Evolutionary conservation across 2,797 vertebrate species (phyloP), one percentile per base, ranked within the genome.

Genomic region (Microhierax caerulescens): DNA sequence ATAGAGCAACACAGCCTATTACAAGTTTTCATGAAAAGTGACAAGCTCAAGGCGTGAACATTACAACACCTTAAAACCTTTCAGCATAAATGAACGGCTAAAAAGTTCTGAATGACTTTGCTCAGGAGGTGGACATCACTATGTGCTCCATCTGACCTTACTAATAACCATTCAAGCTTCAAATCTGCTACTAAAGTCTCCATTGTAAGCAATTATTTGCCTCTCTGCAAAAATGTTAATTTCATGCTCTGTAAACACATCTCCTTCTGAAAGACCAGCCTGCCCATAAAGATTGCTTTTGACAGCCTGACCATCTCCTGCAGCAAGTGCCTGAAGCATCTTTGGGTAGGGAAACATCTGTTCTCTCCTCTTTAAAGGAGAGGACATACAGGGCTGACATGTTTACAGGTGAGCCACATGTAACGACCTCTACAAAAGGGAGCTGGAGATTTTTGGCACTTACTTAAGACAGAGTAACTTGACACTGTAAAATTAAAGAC

Each of bases 241-340:
- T 98, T 98, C 98, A 98, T 98, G 98, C 97, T 98, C 96, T 95
- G 97, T 98, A 98, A 98, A 98, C 97, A 97, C 97, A 97, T 96
- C 95, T 97, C 95, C 97, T 96, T 96, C 93, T 94, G 96, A 97
- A 97, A 97, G 95, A 97, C 88, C 89, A 95, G 88, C 72, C 80
- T 96, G 81, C 90, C 96, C 93, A 95, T 96, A 95, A 98, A 97
- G 97, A 96, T 77, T 94, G 89, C 76, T 93, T 96, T 89, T 94
- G 97, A 97, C 93, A 96, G 93, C 94, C 93, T 92, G 81, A 92
- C 95, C 92, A 97, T 75, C 88, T 90, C 93, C 85, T 92, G 87
- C 82, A 85, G 95, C 87, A 88, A 92, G n/a, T 32, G 75, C 85
- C 90, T 32, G 83, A 83, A 94, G 95, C 92, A 88, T 72, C 94